Base-by-base conservation (phyloP, 1,140 invertebrate species). In the Heliconius melpomene region DNA sequence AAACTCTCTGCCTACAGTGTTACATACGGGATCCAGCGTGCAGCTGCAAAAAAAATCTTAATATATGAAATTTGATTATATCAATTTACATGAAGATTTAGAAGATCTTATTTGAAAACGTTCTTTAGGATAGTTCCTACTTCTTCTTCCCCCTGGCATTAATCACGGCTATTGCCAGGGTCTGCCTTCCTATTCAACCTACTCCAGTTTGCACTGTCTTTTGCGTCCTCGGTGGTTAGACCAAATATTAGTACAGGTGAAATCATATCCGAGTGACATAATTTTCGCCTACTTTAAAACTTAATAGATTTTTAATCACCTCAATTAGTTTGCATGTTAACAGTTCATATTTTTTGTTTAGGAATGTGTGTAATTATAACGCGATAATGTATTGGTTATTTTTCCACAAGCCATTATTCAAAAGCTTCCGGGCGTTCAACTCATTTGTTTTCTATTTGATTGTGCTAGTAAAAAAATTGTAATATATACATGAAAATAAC, bases 231-330 rank as follows among this genome's bases (percentile, higher is more conserved):
- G n/a, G 3, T 32, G 7, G 6, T 50, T 3, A 3, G 16, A 18
- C 18, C 23, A n/a, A 29, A 23, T 60, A 16, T 60, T 23, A 66
- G 9, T 26, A 66, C 23, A 5, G 0, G 60, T 66, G 1, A 66
- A 66, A 40, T 72, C 8, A 32, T 72, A 57, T 46, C 20, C 20
- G 72, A 72, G 7, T 77, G 36, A 54, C 66, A 78, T 50, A 72
- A 72, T 78, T 36, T 72, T 57, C 9, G 46, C n/a, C 66, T 54
- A 78, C 40, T 72, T 72, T 54, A 77, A 78, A 23, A n/a, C 26
- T 3, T 77, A 77, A 77, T 71, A 3, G 66, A 46, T 38, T 46
- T 77, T 77, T 40, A 77, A 77, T 36, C 38, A 23, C 32, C 29
- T 46, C 38, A 72, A 72, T 72, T 38, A 23, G 16, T 46, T 72